phyloP scores from a whole-genome alignment of 2,888 invertebrate species.

The Pandemis corylana region DNA sequence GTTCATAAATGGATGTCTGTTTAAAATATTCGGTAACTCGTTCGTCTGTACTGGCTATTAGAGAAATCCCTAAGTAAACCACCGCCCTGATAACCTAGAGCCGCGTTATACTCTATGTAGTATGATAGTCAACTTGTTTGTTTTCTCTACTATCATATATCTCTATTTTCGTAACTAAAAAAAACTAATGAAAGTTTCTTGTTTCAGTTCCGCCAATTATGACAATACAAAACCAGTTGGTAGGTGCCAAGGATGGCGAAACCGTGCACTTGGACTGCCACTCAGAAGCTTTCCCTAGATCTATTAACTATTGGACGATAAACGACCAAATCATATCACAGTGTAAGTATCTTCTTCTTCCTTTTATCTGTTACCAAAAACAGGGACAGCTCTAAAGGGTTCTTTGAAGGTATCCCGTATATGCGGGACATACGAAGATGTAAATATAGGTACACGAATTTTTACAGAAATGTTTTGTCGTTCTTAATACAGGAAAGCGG shows the following conservation, averaged over 20 bases:
- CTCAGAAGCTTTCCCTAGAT: constrained; percentile 91
- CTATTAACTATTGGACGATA: constrained; percentile 92
- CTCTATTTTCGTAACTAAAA: neutral
- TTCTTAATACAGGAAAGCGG: neutral
- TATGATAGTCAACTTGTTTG: neutral
- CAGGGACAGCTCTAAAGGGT: neutral
- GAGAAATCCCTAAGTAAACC: neutral
- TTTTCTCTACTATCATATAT: neutral
- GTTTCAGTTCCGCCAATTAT: constrained; percentile 91
- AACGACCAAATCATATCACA: constrained; percentile 89
- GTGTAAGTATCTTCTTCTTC: constrained; percentile 74
- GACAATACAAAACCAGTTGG: constrained; percentile 91
- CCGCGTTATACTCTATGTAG: neutral
- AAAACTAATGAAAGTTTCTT: constrained; percentile 40
- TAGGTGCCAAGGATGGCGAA: constrained; percentile 89
- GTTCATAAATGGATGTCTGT: too few relatives aligned
- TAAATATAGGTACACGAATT: neutral
- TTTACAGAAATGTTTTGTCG: neutral
- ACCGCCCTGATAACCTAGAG: neutral
- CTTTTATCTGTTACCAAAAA: neutral
- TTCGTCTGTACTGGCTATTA: too few relatives aligned
- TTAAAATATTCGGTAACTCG: too few relatives aligned
- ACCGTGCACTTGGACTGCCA: constrained; percentile 89
- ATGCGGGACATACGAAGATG: neutral
- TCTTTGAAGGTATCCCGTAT: too few relatives aligned